phyloP scores from a whole-genome alignment of 2,797 vertebrate genomes.

The Mus spretus region DNA sequence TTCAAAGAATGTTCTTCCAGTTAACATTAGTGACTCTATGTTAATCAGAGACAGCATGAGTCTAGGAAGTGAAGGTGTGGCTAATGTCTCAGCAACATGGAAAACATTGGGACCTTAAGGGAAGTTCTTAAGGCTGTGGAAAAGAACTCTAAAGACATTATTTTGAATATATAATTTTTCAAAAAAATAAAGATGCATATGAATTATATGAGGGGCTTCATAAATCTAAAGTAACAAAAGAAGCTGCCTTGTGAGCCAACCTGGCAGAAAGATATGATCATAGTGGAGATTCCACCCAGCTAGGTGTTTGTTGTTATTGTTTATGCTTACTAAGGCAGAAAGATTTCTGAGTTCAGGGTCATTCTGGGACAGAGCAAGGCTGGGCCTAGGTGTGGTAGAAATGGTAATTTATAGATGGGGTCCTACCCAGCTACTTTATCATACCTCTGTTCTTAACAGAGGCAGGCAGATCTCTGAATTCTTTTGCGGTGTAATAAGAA shows the following conservation, averaged over 20 bases:
- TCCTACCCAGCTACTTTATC: not conserved
- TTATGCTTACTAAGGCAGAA: not conserved
- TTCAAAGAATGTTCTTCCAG: not conserved
- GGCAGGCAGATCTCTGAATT: not conserved
- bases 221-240: no score
- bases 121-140: not conserved
- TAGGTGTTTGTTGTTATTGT: not conserved
- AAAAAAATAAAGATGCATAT: not conserved
- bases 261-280: not conserved
- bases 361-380: not conserved
- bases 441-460: not conserved
- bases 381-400: not conserved
- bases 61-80: not conserved
- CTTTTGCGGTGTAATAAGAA: not conserved
- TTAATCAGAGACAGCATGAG: not conserved
- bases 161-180: not conserved
- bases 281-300: not conserved
- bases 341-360: not conserved
- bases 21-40: not conserved
- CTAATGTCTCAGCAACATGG: not conserved
- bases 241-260: no score
- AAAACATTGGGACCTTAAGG: not conserved
- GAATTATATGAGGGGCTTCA: not conserved
- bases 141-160: not conserved
- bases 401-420: not conserved